These are phyloP conservation scores for Phylloscopus whistleri DNA, from an alignment of 2,113 vertebrate species.

Conservation along the genomic window DNA sequence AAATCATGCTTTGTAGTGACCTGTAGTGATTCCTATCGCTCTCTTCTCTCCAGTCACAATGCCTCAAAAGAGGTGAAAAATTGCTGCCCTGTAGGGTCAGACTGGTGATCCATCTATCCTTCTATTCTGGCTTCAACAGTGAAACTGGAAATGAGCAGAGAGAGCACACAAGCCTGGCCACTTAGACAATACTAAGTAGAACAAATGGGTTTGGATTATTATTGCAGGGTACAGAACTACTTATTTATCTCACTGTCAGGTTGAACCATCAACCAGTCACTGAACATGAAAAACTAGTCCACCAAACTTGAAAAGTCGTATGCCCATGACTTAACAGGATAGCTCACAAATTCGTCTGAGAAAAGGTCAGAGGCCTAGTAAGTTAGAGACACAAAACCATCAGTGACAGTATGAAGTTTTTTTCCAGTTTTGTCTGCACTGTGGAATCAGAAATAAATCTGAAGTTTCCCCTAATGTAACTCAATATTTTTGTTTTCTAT, in stretches of 20 bases:
- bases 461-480: not conserved
- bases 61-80: not conserved
- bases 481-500: not conserved
- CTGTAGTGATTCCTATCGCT: not conserved
- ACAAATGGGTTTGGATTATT: not conserved
- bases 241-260: not conserved
- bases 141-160: not conserved
- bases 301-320: not conserved
- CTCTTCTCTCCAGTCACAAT: not conserved
- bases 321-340: not conserved
- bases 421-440: not conserved
- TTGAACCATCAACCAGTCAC: not conserved
- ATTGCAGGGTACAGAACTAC: not conserved
- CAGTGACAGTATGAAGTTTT: fast-evolving
- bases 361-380: not conserved
- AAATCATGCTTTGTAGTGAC: not conserved
- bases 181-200: not conserved
- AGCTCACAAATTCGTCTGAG: not conserved
- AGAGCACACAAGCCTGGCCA: not conserved
- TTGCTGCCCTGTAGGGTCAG: not conserved
- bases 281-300: not conserved
- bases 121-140: not conserved
- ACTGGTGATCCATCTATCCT: not conserved
- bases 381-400: not conserved
- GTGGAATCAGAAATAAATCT: not conserved